Evolutionary conservation across 2,888 invertebrate genomes (phyloP).

Genomic region (Thymelicus acteon): DNA sequence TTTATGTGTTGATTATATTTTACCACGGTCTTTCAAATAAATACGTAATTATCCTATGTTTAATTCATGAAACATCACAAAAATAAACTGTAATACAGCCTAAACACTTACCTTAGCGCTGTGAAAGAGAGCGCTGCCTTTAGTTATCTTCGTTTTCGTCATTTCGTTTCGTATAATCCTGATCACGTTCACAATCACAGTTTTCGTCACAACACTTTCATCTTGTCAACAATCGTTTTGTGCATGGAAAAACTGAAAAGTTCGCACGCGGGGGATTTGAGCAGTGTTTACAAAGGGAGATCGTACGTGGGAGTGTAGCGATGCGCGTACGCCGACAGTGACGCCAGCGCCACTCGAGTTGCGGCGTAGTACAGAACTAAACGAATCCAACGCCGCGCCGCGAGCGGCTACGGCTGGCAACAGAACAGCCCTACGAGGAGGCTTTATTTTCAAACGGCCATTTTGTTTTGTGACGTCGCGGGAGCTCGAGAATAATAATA

Average conservation of each 20-base stretch:
- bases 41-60: constrained; percentile 33
- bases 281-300: constrained; percentile 76
- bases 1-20: neutral
- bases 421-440: constrained; percentile 41
- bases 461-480: constrained; percentile 66
- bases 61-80: constrained; percentile 47
- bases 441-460: constrained; percentile 64
- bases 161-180: constrained; percentile 63
- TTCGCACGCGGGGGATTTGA: constrained; percentile 55
- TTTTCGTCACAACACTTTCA: constrained; percentile 70
- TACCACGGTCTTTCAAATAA: neutral
- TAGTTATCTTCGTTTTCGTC: constrained; percentile 85
- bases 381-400: constrained; percentile 49
- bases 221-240: constrained; percentile 62
- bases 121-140: constrained; percentile 88
- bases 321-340: constrained; percentile 56
- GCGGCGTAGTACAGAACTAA: constrained; percentile 74
- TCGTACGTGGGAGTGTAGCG: constrained; percentile 78
- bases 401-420: constrained; percentile 59
- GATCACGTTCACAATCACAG: constrained; percentile 62
- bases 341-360: constrained; percentile 61
- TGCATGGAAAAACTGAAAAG: constrained; percentile 60
- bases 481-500: constrained; percentile 49
- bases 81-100: constrained; percentile 24
- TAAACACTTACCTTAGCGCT: constrained; percentile 88